Evolutionary conservation across 1,140 invertebrate species (phyloP).

Genomic region (Drosophila yakuba): DNA sequence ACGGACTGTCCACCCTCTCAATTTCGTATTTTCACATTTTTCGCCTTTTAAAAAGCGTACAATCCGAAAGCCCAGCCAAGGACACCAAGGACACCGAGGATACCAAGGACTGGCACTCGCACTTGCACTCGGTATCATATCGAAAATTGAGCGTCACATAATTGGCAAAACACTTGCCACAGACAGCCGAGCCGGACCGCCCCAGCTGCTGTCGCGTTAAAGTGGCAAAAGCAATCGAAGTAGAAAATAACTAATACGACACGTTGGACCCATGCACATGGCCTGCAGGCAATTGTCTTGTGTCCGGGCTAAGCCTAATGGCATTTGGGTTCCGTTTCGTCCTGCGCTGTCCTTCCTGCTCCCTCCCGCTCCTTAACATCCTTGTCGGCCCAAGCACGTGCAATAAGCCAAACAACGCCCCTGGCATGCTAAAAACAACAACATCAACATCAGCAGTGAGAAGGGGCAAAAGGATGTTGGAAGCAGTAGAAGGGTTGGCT

Average conservation of each 20-base stretch:
- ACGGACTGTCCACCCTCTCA: background rate
- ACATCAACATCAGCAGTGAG: background rate
- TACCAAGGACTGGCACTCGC: background rate
- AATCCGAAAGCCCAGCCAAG: background rate
- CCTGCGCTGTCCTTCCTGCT: background rate
- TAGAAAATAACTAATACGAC: conserved; percentile 83
- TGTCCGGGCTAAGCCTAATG: conserved; percentile 75
- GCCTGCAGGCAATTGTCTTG: conserved; percentile 82
- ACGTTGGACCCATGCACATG: conserved; percentile 74
- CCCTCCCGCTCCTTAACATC: conserved; percentile 5
- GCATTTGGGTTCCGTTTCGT: conserved; percentile 54
- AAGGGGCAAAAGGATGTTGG: conserved; percentile 13
- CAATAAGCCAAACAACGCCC: conserved; percentile 82
- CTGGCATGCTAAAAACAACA: conserved; percentile 77
- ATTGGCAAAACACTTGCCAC: conserved; percentile 72
- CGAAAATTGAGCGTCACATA: conserved; percentile 76
- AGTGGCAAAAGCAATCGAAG: conserved; percentile 82
- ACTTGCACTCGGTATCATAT: conserved; percentile 55
- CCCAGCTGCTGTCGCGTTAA: conserved; percentile 72
- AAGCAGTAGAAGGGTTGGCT: conserved; percentile 63
- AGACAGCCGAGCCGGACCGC: conserved; percentile 14
- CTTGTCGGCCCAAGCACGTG: conserved; percentile 67
- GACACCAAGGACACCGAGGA: background rate
- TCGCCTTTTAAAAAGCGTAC: conserved; percentile 20
- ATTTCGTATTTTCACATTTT: conserved; percentile 4